Base-by-base conservation (phyloP, 1,140 invertebrate genomes). In the Philopotamus ludificatus region DNA sequence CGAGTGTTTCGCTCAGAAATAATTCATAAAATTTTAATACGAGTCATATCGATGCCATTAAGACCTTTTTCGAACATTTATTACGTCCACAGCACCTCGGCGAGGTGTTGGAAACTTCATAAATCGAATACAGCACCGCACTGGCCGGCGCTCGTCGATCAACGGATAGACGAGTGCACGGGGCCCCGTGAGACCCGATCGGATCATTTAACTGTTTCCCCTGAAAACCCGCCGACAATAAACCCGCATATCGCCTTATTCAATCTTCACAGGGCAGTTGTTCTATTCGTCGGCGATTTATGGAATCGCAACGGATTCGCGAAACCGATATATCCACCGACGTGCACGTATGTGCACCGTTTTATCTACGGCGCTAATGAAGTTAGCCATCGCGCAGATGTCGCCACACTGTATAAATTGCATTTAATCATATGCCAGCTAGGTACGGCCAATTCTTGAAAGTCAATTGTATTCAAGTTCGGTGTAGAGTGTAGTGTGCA, bases 101-200 rank as follows among this genome's bases (percentile, higher is more conserved):
- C 4, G 28, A 34, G 28, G 28, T 34, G 28, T 34, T 7, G 28
- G 28, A 34, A 34, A 34, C 12, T 21, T 50, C 21, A 54, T 54
- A 54, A 54, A 54, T 54, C 51, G 12, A 23, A 10, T 23, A 26
- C 18, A n/a, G 22, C 51, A 54, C 51, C 51, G 8, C 51, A 34
- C 18, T 20, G 2, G 47, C 47, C 15, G 15, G 47, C 47, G 22
- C 47, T 34, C 51, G 51, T 28, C 51, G 51, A 54, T 54, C 51
- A 34, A 26, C n/a, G 25, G 51, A 54, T 54, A 54, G 51, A 54
- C 51, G 34, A 54, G 51, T 47, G 44, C 44, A 47, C 1, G 2
- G 51, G 8, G 51, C 51, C 18, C 26, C 51, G 22, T 54, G 51
- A 54, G 51, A 54, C 10, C 15, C 10, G 44, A 47, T 47, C 44